Percentiles rank a stretch among this genome's conserved stretches.
These are phyloP conservation scores for Phoebastria nigripes DNA, from an alignment of 2,797 vertebrate species.

Conservation along the genomic window DNA sequence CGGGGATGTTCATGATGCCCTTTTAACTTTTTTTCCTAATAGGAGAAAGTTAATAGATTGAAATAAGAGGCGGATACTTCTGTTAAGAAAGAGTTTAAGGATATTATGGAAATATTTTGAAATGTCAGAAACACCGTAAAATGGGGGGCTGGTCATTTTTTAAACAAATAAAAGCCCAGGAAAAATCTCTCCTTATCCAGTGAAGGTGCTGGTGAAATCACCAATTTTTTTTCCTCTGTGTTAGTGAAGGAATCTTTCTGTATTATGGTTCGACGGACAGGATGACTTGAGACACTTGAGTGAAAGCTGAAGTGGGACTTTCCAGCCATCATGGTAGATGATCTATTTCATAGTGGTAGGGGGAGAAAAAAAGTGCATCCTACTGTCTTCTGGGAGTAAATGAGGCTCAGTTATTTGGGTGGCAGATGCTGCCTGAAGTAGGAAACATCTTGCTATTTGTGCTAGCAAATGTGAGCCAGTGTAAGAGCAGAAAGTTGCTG, in stretches of 20 bases:
- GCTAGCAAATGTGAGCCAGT: not conserved
- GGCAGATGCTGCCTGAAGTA: not conserved
- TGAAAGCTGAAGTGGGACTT: not conserved
- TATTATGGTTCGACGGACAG: not conserved
- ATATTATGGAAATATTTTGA: not conserved
- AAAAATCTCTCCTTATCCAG: not conserved
- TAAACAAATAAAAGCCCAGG: not conserved
- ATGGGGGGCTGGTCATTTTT: not conserved
- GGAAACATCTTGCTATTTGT: not conserved
- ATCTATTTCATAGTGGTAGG: not conserved
- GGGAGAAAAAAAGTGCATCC: not conserved
- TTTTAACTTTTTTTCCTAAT: not conserved
- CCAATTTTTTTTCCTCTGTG: not conserved
- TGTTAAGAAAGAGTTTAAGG: not conserved
- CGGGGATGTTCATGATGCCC: not conserved
- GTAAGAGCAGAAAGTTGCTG: not conserved
- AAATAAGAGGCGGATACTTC: not conserved
- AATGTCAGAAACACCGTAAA: not conserved
- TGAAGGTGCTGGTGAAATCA: not conserved
- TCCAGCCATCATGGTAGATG: not conserved
- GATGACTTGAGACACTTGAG: not conserved
- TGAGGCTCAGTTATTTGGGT: not conserved
- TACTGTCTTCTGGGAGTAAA: not conserved
- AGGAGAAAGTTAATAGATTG: not conserved
- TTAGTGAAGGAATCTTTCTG: not conserved